Percentiles rank a stretch among this genome's conserved stretches.
phyloP scores from a whole-genome alignment of 1,140 invertebrate genomes.

The Helicoverpa armigera region DNA sequence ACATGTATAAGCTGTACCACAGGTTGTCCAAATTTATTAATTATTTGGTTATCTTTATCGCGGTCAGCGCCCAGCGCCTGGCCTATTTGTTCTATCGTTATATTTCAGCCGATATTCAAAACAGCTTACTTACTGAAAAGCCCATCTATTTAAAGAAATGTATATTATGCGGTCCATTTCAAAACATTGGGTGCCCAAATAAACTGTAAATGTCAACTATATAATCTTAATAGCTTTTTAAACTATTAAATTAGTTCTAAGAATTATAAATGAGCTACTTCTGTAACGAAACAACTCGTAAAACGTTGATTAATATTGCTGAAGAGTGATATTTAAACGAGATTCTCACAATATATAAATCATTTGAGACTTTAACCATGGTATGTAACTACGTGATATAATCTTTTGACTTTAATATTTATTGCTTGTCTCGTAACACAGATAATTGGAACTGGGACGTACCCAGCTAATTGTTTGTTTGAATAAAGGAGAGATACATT shows the following conservation, averaged over 20 bases:
- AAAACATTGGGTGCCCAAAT: too few species aligned
- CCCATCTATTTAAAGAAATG: too few species aligned
- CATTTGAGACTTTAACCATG: background rate
- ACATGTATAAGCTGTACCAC: too few species aligned
- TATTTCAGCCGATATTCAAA: too few species aligned
- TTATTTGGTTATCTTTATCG: too few species aligned
- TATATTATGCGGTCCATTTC: too few species aligned
- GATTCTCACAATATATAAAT: constrained; percentile 5
- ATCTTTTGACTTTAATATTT: constrained; percentile 23
- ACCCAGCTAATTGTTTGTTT: background rate
- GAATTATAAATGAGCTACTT: background rate
- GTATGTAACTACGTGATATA: constrained; percentile 5
- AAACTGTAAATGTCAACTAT: background rate
- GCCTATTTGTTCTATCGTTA: too few species aligned
- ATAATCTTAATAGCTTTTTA: background rate
- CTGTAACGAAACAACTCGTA: constrained; percentile 1
- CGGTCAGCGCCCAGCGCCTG: too few species aligned
- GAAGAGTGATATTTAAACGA: background rate
- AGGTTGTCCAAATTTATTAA: too few species aligned
- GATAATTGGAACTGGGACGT: constrained; percentile 2
- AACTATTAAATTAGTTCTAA: background rate
- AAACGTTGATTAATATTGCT: constrained; percentile 27
- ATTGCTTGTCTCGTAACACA: background rate
- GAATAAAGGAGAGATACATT: background rate
- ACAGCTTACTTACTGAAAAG: too few species aligned